Evolutionary conservation across 2,797 vertebrate genomes (phyloP).

Genomic region (Melanotaenia parkinsoni): DNA sequence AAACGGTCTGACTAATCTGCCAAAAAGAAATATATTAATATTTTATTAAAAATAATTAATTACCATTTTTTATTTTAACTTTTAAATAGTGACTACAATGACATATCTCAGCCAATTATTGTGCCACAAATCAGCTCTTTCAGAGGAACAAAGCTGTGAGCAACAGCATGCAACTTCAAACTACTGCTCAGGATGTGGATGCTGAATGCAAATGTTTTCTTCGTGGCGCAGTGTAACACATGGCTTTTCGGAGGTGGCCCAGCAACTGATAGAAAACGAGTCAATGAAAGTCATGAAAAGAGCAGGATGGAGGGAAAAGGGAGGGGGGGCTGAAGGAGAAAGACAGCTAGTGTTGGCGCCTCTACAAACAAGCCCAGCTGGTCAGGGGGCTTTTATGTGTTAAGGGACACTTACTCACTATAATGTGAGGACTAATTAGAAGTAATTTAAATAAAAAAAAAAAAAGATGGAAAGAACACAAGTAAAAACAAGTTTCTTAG

Average conservation of each 20-base stretch:
- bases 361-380: conserved; percentile 61
- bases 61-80: background rate
- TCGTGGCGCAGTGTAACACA: conserved; percentile 63
- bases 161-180: conserved; percentile 34
- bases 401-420: conserved; percentile 34
- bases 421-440: conserved; percentile 50
- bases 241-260: conserved; percentile 54
- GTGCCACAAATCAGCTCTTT: conserved; percentile 9
- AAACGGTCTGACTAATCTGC: background rate
- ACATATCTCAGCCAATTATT: background rate
- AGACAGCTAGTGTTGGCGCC: conserved; percentile 41
- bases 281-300: conserved; percentile 40
- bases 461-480: background rate
- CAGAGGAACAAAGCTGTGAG: conserved; percentile 17
- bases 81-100: background rate
- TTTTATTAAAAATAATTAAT: background rate
- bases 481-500: conserved; percentile 48
- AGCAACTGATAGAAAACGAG: conserved; percentile 40
- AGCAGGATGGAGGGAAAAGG: conserved; percentile 29
- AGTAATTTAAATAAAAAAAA: conserved; percentile 24
- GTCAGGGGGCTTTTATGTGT: conserved; percentile 60
- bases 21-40: background rate
- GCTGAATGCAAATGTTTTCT: conserved; percentile 63
- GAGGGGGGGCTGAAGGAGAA: conserved; percentile 35
- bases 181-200: conserved; percentile 24